Evolutionary conservation across 2,888 invertebrate genomes (phyloP), one percentile per base, ranked within the genome.

Genomic region (Coelinius sp.): DNA sequence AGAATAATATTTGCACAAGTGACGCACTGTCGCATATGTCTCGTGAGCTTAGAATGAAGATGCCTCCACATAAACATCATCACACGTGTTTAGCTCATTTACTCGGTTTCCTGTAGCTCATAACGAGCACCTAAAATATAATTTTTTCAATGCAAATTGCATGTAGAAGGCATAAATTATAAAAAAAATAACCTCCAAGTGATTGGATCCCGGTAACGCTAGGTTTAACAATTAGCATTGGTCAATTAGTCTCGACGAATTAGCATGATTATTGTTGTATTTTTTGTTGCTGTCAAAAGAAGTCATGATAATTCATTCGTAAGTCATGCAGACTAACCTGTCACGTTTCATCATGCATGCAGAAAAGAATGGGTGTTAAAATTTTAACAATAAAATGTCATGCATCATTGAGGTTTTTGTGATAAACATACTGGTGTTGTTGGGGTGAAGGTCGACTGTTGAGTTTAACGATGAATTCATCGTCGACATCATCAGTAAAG

Each of bases 381-480:
- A 64, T 38, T 12, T n/a, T n/a, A n/a, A 44, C 41, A 64, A 41
- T 41, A 22, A 66, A 49, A 44, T 25, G 20, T 56, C 41, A 27
- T 22, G 41, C 20, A 27, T 49, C 49, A 46, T 62, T 70, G 56
- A 41, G 56, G 71, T 67, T 44, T n/a, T 71, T 70, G 72, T 71
- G 71, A 74, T 76, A 73, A 76, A 70, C 52, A 71, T n/a, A 68
- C 73, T 44, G 24, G 41, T 44, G 44, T 73, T 73, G n/a, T 73
- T 73, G 81, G 79, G 82, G 80, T 82, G 82, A 84, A 84, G 84
- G 82, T 82, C 82, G 82, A 75, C 78, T 81, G 78, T 82, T 77
- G 81, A 82, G 78, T 80, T 75, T 67, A 69, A 41, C 22, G 53
- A 27, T 70, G 41, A 59, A 68, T 62, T 63, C 46, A 24, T 38